Conservation (phyloP, 2,113 vertebrate genomes). For the Hippocampus mohnikei region DNA sequence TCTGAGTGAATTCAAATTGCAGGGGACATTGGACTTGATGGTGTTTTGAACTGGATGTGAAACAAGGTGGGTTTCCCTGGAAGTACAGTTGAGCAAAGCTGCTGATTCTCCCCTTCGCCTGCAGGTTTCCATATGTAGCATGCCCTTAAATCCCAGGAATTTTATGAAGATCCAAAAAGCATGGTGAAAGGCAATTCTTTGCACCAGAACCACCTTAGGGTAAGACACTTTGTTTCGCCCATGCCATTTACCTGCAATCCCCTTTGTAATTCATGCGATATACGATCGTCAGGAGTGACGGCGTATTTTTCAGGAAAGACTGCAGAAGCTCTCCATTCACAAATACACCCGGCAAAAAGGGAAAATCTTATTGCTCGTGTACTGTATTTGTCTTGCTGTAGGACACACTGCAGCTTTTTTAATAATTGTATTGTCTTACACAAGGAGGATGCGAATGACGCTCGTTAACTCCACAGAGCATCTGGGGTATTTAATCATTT, state of each 20-base stretch:
- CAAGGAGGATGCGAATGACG: conserved; percentile 2
- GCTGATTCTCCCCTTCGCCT: conserved; percentile 32
- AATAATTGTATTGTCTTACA: conserved; percentile 3
- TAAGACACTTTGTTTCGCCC: conserved; percentile 65
- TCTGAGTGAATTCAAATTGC: conserved; percentile 8
- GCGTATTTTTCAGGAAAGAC: neutral
- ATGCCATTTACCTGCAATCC: neutral
- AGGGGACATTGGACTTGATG: conserved; percentile 17
- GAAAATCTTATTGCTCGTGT: neutral
- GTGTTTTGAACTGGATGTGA: conserved; percentile 25
- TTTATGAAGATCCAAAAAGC: conserved; percentile 70
- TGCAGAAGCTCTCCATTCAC: conserved; percentile 6
- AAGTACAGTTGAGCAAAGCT: conserved; percentile 29
- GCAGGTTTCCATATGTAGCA: conserved; percentile 24
- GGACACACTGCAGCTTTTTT: neutral
- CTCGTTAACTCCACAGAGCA: conserved; percentile 12
- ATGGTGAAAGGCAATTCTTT: conserved; percentile 79
- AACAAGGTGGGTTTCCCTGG: conserved; percentile 45
- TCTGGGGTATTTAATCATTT: conserved; percentile 11
- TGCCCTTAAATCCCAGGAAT: conserved; percentile 54
- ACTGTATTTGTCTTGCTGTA: neutral
- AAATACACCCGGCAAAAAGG: neutral
- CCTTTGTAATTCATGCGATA: neutral
- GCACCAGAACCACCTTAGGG: conserved; percentile 78
- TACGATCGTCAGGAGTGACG: neutral